Evolutionary conservation across 2,888 invertebrate genomes (phyloP).

Genomic region (Dicyrtoma fusca): DNA sequence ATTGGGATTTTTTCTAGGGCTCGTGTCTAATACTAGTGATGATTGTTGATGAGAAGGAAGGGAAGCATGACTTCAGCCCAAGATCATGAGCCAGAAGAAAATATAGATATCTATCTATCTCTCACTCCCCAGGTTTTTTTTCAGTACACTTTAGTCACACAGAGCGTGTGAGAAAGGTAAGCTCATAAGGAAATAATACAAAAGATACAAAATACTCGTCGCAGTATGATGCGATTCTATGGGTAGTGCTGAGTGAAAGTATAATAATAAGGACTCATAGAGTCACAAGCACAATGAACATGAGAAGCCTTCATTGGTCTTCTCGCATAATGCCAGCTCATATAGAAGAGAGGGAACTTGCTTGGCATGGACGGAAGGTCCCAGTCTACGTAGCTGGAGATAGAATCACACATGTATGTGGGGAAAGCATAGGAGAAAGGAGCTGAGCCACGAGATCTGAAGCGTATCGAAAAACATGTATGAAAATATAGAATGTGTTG

Average conservation of each 20-base stretch:
- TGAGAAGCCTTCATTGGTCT: too few species aligned
- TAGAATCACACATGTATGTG: background rate
- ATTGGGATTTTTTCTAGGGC: conserved; percentile 28
- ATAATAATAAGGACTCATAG: too few species aligned
- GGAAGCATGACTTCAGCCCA: conserved; percentile 13
- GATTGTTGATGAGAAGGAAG: conserved; percentile 30
- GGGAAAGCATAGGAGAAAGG: too few species aligned
- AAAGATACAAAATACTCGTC: too few species aligned
- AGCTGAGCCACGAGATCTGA: too few species aligned
- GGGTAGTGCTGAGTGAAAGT: too few species aligned
- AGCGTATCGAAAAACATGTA: conserved; percentile 26
- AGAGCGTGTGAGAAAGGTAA: conserved; percentile 32
- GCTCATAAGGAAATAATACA: conserved; percentile 18
- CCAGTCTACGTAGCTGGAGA: too few species aligned
- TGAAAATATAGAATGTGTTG: conserved; percentile 37
- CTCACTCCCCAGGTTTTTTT: background rate
- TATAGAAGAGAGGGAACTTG: conserved; percentile 10
- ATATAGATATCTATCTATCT: background rate
- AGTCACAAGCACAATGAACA: too few species aligned
- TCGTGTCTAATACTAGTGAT: conserved; percentile 19
- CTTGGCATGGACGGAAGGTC: background rate
- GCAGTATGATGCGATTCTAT: too few species aligned
- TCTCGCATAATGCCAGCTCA: too few species aligned
- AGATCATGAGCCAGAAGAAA: background rate
- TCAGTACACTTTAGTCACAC: too few species aligned